Evolutionary conservation across 2,888 invertebrate species (phyloP).

Genomic region (Leucozona laternaria): DNA sequence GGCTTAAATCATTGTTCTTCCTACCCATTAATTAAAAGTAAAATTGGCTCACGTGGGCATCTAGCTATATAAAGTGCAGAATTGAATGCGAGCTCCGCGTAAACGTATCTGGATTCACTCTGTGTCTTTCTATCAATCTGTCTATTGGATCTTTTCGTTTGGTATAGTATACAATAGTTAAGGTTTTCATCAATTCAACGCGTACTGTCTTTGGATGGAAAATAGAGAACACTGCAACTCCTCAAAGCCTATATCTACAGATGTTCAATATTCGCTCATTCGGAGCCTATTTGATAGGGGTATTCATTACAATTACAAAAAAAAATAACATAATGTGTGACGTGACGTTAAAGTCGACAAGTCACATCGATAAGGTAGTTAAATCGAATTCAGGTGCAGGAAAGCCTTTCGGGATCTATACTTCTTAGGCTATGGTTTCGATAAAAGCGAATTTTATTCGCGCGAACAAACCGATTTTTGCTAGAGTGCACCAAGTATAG

Average conservation of each 20-base stretch:
- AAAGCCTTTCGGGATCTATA: conserved; percentile 7
- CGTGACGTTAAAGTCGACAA: conserved; percentile 55
- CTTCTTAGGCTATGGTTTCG: neutral
- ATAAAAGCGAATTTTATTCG: no score
- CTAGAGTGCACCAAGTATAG: no score
- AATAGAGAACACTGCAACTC: neutral
- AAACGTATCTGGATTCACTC: conserved; percentile 30
- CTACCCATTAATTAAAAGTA: conserved; percentile 74
- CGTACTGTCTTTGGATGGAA: neutral
- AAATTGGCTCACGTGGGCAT: conserved; percentile 71
- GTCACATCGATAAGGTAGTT: conserved; percentile 41
- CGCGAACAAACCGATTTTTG: no score
- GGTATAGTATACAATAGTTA: neutral
- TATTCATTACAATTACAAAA: conserved; percentile 13
- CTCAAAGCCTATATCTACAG: conserved; percentile 40
- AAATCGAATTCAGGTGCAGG: conserved; percentile 59
- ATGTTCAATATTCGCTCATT: conserved; percentile 27
- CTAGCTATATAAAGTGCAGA: conserved; percentile 32
- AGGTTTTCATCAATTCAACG: conserved; percentile 43
- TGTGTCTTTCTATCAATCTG: conserved; percentile 48
- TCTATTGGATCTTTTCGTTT: conserved; percentile 56
- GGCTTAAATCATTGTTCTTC: conserved; percentile 70
- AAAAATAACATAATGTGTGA: conserved; percentile 29
- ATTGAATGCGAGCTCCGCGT: conserved; percentile 37
- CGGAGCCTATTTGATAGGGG: conserved; percentile 13